Base-by-base conservation (phyloP, 2,888 invertebrate species). In the Cephus pygmeus region DNA sequence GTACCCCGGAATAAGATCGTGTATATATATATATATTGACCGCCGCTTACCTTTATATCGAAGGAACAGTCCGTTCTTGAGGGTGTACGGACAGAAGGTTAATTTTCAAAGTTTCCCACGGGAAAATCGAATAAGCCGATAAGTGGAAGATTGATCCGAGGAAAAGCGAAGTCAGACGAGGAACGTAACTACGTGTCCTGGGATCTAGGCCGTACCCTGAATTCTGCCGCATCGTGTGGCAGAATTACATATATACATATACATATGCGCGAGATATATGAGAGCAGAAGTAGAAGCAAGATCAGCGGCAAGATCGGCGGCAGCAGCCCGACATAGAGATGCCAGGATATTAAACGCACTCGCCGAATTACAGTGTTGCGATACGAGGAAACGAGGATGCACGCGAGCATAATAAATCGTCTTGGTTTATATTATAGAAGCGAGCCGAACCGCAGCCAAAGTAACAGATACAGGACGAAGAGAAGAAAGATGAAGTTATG, bases 151-250 rank as follows among this genome's bases (percentile, higher is more conserved):
- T 31, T 30, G 69, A 69, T 69, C 40, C 73, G 34, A 35, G 73
- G 73, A 35, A 34, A 73, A 69, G 30, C 33, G 30, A 69, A 30
- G 69, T 12, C 69, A 69, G 33, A 69, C 31, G 11, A 4, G 4
- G 69, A 12, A 33, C 30, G 69, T 69, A 33, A 12, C 69, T 69
- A 78, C 81, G 81, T 76, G 82, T 83, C 86, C 85, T 86, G 87
- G 86, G 87, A 89, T 89, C 88, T 88, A 86, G 89, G 89, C 89
- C 89, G 87, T 84, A 88, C 86, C 88, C 89, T 89, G 87, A 86
- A 89, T 89, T 88, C 87, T 84, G 76, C 78, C 81, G 83, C 73
- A 73, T 77, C 15, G 12, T 15, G 15, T 15, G 40, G 40, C 40
- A 40, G 15, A 15, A 15, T 73, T 34, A 34, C 73, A 23, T 33